A percentile compares a stretch with the other conserved stretches of the same genome.
Conservation (phyloP, 2,888 invertebrate genomes). For the Diloba caeruleocephala region DNA sequence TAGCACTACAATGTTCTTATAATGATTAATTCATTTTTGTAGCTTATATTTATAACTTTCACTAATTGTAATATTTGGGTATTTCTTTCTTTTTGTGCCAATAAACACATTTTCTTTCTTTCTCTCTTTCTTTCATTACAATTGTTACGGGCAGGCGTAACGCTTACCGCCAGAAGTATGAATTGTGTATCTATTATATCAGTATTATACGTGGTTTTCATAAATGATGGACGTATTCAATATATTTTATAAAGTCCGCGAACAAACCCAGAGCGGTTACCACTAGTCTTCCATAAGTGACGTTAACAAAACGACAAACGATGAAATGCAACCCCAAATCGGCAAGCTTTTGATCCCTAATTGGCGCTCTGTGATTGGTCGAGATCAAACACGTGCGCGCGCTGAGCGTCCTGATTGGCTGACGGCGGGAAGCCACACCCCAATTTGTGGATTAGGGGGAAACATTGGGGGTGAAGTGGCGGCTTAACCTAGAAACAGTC, state of each 20-base stretch:
- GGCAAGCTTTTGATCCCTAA: constrained; percentile 80
- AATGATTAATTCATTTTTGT: too few species aligned
- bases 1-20: too few species aligned
- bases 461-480: constrained; percentile 61
- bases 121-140: too few species aligned
- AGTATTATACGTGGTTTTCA: too few species aligned
- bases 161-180: too few species aligned
- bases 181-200: too few species aligned
- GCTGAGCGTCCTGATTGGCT: constrained; percentile 65
- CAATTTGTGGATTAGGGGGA: constrained; percentile 71
- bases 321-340: constrained; percentile 83
- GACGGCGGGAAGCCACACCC: constrained; percentile 61
- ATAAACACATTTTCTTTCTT: too few species aligned
- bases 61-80: too few species aligned
- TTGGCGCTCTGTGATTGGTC: constrained; percentile 76
- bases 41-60: too few species aligned
- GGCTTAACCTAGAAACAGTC: constrained; percentile 44
- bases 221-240: too few species aligned
- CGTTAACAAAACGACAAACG: constrained; percentile 70
- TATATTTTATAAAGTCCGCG: neutral
- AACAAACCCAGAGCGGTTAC: constrained; percentile 21
- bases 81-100: too few species aligned
- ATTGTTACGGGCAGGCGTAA: too few species aligned
- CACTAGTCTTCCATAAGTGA: constrained; percentile 50
- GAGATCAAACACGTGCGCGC: constrained; percentile 62